Percentiles rank a stretch among this genome's conserved stretches.
These are phyloP conservation scores for Lampris megalopsis DNA, from an alignment of 2,113 vertebrate genomes.

Conservation along the genomic window DNA sequence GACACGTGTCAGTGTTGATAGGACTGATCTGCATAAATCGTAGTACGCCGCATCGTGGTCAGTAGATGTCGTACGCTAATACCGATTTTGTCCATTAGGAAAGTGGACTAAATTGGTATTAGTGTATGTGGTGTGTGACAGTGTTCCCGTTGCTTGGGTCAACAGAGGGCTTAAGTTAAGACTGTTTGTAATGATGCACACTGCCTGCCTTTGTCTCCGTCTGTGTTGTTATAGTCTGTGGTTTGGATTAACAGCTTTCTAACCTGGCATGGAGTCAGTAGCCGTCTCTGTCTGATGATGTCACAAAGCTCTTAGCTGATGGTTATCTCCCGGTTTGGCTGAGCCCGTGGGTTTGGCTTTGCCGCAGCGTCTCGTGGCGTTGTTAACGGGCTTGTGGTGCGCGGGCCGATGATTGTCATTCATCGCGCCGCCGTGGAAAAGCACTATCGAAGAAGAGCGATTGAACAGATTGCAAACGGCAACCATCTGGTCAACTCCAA, in stretches of 20 bases:
- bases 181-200: slow-evolving; percentile 73
- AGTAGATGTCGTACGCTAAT: not conserved
- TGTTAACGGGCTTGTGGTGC: slow-evolving; percentile 64
- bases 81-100: not conserved
- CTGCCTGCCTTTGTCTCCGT: slow-evolving; percentile 69
- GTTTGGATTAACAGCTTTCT: slow-evolving; percentile 70
- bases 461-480: slow-evolving; percentile 57
- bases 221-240: slow-evolving; percentile 70
- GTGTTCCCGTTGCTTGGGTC: slow-evolving; percentile 50
- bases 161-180: slow-evolving; percentile 68
- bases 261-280: slow-evolving; percentile 68
- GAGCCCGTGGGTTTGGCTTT: slow-evolving; percentile 61
- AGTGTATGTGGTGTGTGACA: slow-evolving; percentile 11
- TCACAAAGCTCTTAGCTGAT: slow-evolving; percentile 81
- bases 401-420: slow-evolving; percentile 65
- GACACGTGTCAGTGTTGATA: not conserved
- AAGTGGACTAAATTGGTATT: slow-evolving; percentile 13
- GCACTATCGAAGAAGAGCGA: slow-evolving; percentile 58
- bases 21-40: not conserved
- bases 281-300: slow-evolving; percentile 80
- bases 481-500: slow-evolving; percentile 29
- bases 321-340: slow-evolving; percentile 76
- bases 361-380: slow-evolving; percentile 67
- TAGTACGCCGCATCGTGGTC: not conserved
- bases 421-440: slow-evolving; percentile 56